phyloP scores from a whole-genome alignment of 2,797 vertebrate species.

The Liasis olivaceus region DNA sequence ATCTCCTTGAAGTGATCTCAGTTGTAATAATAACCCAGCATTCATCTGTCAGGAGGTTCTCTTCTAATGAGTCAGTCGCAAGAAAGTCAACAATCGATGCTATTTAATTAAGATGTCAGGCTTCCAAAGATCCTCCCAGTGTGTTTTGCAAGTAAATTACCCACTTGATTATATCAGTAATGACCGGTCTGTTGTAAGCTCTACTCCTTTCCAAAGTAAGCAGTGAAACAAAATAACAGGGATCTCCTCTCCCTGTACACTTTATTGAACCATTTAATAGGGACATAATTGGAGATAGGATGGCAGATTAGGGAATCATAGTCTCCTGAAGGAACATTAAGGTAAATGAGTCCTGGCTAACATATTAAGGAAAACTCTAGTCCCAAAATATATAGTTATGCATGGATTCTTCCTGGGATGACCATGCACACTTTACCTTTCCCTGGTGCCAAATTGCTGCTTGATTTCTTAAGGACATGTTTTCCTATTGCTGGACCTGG shows the following conservation, averaged over 20 bases:
- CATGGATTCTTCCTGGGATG: neutral
- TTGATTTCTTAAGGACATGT: neutral
- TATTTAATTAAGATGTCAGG: neutral
- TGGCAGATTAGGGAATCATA: neutral
- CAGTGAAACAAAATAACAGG: neutral
- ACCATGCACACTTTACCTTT: neutral
- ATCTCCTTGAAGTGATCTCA: slow-evolving; percentile 36
- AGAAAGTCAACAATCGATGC: slow-evolving; percentile 25
- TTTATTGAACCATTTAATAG: neutral
- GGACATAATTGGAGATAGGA: neutral
- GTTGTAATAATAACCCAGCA: slow-evolving; percentile 36
- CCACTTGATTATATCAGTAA: slow-evolving; percentile 1
- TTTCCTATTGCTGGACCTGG: neutral
- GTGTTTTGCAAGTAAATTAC: slow-evolving; percentile 22
- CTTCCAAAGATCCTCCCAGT: slow-evolving; percentile 5
- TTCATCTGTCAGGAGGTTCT: slow-evolving; percentile 22
- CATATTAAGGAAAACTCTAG: neutral
- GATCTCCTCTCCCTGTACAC: neutral
- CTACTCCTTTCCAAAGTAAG: slow-evolving; percentile 8
- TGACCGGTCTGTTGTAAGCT: neutral
- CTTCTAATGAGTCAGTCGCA: slow-evolving; percentile 10
- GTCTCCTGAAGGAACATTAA: neutral
- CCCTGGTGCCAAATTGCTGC: neutral
- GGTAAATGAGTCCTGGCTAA: neutral
- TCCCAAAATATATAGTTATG: neutral